Conservation (phyloP, 2,888 invertebrate species). For the Scaeva pyrastri region DNA sequence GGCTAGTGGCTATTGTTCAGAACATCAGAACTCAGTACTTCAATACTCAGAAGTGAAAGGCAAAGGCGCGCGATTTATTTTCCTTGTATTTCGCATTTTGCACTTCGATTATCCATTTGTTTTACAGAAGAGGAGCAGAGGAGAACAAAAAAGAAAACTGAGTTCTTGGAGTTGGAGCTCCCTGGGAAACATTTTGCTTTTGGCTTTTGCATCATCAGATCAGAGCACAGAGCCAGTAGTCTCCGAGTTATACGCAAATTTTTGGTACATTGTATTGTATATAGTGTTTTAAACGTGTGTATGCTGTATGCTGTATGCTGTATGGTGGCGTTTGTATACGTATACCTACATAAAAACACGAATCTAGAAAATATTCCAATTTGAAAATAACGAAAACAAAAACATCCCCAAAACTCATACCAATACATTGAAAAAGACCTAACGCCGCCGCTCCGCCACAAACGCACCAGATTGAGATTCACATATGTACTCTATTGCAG, state of each 20-base stretch:
- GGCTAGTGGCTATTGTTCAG: background rate
- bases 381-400: conserved; percentile 49
- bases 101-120: background rate
- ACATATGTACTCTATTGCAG: conserved; percentile 60
- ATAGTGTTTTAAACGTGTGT: conserved; percentile 47
- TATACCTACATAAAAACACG: conserved; percentile 41
- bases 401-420: conserved; percentile 70
- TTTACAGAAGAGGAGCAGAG: too few species aligned
- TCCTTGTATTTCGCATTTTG: background rate
- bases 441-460: conserved; percentile 53
- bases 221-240: too few species aligned
- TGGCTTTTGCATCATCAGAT: conserved; percentile 42
- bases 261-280: background rate
- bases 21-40: too few species aligned
- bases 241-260: background rate
- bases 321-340: conserved; percentile 7
- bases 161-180: conserved; percentile 7
- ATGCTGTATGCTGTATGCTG: too few species aligned
- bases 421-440: conserved; percentile 52
- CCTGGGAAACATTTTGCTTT: conserved; percentile 67
- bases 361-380: conserved; percentile 64
- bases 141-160: background rate
- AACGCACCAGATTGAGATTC: conserved; percentile 32
- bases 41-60: conserved; percentile 49
- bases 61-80: conserved; percentile 68